Evolutionary conservation across 2,888 invertebrate species (phyloP), one percentile per base, ranked within the genome.

Genomic region (Drosophila rubida): DNA sequence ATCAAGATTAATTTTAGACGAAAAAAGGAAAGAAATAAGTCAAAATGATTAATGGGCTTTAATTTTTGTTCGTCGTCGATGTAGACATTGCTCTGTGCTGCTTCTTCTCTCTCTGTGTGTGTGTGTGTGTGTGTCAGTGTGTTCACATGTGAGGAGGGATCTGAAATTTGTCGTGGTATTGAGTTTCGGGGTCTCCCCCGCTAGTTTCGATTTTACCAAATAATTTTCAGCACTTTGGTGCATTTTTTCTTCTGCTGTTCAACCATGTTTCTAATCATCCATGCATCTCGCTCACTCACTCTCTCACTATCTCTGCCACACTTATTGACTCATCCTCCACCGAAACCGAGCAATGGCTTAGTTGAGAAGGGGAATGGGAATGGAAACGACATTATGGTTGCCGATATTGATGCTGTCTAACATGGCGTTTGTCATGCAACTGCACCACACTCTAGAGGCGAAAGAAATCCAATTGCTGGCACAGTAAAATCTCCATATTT

Each of bases 41-140:
- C 90, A 89, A 90, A 87, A 90, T 90, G 90, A 90, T 90, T 89
- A 90, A 90, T 90, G 90, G 89, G 69, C 84, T 78, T 88, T 85
- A 81, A 81, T 85, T 84, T 87, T 87, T 87, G 80, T 81, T 76
- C 68, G 68, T 83, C 78, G 78, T 68, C 81, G 68, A 42, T 59
- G 69, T 79, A 67, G 60, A 66, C 63, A 63, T 64, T 66, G 58
- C 50, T 60, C 62, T 66, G 57, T 69, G 59, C 60, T 69, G 41
- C 63, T 68, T 49, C 51, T 51, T 58, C 65, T 51, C 46, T 25
- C 50, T 32, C 30, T 42, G n/a, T 16, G 11, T 7, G 7, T 62
- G 19, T 51, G 49, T 65, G 44, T 51, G 54, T 58, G 53, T 27
- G 14, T 48, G 13, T 44, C 50, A 57, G 42, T 63, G 54, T 54